Evolutionary conservation across 2,797 vertebrate species (phyloP), one percentile per base, ranked within the genome.

Genomic region (Holocentrus rufus): DNA sequence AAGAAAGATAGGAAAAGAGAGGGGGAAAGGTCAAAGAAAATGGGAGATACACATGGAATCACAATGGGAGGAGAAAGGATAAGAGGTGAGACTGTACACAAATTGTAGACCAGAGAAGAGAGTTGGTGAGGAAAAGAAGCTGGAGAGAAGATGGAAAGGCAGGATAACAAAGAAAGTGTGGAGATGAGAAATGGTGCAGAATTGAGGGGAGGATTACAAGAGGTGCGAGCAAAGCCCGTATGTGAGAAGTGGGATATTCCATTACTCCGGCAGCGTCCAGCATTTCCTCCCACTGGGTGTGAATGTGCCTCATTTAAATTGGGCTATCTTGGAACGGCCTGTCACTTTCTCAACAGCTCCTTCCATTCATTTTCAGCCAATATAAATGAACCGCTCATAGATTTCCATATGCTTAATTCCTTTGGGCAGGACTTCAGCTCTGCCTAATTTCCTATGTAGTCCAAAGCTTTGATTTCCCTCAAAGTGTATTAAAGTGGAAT

Each of bases 341-440:
- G 52, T 79, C 70, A 55, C 72, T 88, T 75, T 88, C 80, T 85
- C 74, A 85, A 86, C 88, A 89, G 83, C 82, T 85, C 82, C 78
- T 25, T 87, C 69, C 55, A 84, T 89, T 90, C 68, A 90, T 87
- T 84, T 85, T 65, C 72, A 66, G 89, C 87, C 91, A 92, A 81
- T 66, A 84, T 81, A 90, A 90, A 91, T 88, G 52, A 86, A 81
- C 77, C 77, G 69, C 83, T 83, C 87, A 83, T 88, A 84, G 82
- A 89, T 88, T 89, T 92, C 84, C 89, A 89, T 89, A 85, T 73
- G 79, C 84, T 79, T 84, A 78, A 86, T 89, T 84, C 79, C 73
- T 81, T 84, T 91, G 85, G 90, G 83, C 70, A 67, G 65, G 60
- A 80, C 72, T 86, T 79, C 56, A 74, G 72, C 68, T 73, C 79